These are phyloP conservation scores for Passer montanus DNA, from an alignment of 2,113 vertebrate genomes.

Conservation along the genomic window DNA sequence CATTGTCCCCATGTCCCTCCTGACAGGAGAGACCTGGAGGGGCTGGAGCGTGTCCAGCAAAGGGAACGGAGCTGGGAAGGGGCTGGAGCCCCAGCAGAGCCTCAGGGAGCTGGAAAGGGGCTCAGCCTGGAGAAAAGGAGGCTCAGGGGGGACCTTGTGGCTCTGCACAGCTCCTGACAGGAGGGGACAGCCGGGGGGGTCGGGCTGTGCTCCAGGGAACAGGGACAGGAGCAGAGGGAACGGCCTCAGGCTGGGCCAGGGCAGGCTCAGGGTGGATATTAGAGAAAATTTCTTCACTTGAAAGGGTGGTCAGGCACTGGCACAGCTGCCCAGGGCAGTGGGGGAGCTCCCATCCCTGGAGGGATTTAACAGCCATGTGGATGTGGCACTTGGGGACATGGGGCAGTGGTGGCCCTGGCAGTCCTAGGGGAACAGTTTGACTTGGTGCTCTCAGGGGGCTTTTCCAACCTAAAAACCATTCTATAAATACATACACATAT, in stretches of 20 bases:
- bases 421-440: neutral
- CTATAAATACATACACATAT: neutral
- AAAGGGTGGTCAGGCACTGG: rapidly evolving
- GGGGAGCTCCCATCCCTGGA: rapidly evolving
- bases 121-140: neutral
- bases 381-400: neutral
- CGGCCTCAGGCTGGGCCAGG: neutral
- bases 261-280: rapidly evolving
- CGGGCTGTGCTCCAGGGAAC: neutral
- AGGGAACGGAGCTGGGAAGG: neutral
- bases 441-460: neutral
- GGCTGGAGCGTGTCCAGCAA: neutral
- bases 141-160: neutral
- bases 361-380: rapidly evolving
- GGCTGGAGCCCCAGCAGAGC: neutral
- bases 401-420: neutral
- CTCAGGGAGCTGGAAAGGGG: neutral
- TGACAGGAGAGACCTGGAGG: neutral
- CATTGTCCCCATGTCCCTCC: neutral
- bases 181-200: neutral
- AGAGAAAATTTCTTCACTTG: rapidly evolving
- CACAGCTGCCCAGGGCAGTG: neutral
- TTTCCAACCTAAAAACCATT: neutral
- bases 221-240: neutral
- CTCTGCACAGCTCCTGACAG: neutral